Evolutionary conservation across 2,888 invertebrate genomes (phyloP).

Genomic region (Erynnis tages): DNA sequence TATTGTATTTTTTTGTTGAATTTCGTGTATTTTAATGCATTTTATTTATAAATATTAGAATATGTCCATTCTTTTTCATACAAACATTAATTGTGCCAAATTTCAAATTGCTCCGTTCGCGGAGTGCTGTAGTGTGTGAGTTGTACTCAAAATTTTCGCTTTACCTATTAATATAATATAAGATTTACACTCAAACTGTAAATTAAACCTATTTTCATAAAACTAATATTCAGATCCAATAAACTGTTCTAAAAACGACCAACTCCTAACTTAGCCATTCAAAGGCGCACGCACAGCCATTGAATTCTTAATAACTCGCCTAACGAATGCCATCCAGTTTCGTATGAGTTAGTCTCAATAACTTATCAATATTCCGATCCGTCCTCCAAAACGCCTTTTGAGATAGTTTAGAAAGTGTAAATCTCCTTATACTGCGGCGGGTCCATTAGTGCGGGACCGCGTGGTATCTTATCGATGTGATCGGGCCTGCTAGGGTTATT

Average conservation of each 20-base stretch:
- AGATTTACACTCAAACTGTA: too few species aligned
- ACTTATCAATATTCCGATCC: constrained; percentile 69
- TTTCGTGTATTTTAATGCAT: too few species aligned
- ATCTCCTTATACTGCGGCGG: constrained; percentile 66
- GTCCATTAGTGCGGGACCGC: constrained; percentile 75
- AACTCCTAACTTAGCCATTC: constrained; percentile 8
- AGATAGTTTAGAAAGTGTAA: constrained; percentile 78
- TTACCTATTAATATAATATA: too few species aligned
- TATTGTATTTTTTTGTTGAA: too few species aligned
- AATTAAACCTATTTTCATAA: not conserved
- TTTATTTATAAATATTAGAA: too few species aligned
- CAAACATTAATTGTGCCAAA: too few species aligned
- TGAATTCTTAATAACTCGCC: constrained; percentile 15
- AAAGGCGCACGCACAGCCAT: constrained; percentile 5
- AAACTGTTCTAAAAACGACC: not conserved
- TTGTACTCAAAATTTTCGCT: too few species aligned
- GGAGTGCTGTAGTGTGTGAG: too few species aligned
- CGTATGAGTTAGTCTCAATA: constrained; percentile 27
- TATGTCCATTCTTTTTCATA: too few species aligned
- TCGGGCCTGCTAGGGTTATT: constrained; percentile 71
- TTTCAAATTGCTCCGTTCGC: too few species aligned
- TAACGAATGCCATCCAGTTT: constrained; percentile 26
- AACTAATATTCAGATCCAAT: not conserved
- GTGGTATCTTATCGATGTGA: constrained; percentile 73
- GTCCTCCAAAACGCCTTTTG: constrained; percentile 62